Conservation (phyloP, 2,888 invertebrate species). For the Actias luna region DNA sequence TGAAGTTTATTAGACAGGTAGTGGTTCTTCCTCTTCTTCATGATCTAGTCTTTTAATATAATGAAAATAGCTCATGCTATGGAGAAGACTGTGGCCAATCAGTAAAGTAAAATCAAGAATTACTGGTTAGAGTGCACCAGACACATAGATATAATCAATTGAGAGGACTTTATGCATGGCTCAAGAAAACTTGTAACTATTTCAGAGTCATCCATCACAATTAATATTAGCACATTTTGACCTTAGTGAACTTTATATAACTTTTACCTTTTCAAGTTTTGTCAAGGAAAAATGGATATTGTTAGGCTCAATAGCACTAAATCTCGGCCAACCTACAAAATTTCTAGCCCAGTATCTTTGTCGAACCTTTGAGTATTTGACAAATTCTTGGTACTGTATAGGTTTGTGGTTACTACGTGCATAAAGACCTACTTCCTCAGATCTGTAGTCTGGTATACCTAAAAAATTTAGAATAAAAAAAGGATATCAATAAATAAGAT, state of each 20-base stretch:
- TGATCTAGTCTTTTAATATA: too few relatives aligned
- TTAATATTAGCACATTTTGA: too few relatives aligned
- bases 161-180: too few relatives aligned
- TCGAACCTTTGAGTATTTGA: slow-evolving; percentile 84
- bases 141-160: too few relatives aligned
- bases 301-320: slow-evolving; percentile 91
- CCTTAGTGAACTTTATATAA: neutral
- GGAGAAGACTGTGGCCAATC: too few relatives aligned
- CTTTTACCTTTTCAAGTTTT: slow-evolving; percentile 84
- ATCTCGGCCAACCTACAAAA: slow-evolving; percentile 94
- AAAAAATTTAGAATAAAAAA: slow-evolving; percentile 17
- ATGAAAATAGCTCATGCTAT: too few relatives aligned
- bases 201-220: too few relatives aligned
- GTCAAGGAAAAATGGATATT: slow-evolving; percentile 86
- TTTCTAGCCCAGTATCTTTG: slow-evolving; percentile 98
- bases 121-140: too few relatives aligned
- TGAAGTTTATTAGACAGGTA: too few relatives aligned
- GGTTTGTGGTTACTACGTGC: slow-evolving; percentile 92
- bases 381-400: slow-evolving; percentile 92
- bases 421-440: slow-evolving; percentile 95
- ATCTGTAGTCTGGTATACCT: slow-evolving; percentile 97
- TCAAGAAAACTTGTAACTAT: too few relatives aligned
- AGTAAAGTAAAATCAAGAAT: too few relatives aligned
- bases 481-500: slow-evolving; percentile 4
- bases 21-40: too few relatives aligned